Conservation (phyloP, 2,888 invertebrate species). For the Caenorhabditis becei region DNA sequence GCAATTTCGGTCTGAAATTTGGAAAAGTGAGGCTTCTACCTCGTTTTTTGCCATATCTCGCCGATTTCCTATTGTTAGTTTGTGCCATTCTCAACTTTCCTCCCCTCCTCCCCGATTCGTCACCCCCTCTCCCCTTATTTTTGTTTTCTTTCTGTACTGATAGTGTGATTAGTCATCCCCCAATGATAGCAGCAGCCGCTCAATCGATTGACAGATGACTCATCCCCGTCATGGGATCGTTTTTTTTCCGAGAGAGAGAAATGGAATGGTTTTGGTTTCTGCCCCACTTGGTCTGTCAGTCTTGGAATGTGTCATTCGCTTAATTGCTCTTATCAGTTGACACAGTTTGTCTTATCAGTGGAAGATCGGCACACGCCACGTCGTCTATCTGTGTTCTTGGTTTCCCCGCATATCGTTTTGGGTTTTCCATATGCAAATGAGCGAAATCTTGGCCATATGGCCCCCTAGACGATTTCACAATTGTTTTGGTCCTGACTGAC, state of each 20-base stretch:
- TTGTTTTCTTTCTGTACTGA: constrained; percentile 7
- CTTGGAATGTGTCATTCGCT: background rate
- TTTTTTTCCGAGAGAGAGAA: too few relatives aligned
- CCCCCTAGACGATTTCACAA: constrained; percentile 22
- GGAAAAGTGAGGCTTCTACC: too few relatives aligned
- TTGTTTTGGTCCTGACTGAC: constrained; percentile 36
- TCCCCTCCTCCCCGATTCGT: background rate
- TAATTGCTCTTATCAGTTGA: constrained; percentile 16
- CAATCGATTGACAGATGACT: constrained; percentile 4
- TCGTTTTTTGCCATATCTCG: too few relatives aligned
- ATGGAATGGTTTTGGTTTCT: background rate
- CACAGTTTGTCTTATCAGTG: constrained; percentile 8
- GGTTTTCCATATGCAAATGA: background rate
- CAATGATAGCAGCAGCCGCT: background rate
- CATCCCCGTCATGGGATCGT: background rate
- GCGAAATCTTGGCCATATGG: constrained; percentile 35
- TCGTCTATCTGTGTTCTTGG: constrained; percentile 21
- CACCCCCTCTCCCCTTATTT: background rate
- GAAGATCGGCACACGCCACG: constrained; percentile 38
- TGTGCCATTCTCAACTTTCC: background rate
- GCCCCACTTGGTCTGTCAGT: background rate
- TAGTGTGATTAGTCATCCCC: constrained; percentile 2
- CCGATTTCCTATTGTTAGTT: background rate
- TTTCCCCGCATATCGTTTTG: constrained; percentile 7
- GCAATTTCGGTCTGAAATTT: too few relatives aligned